Conservation (phyloP, 2,797 vertebrate species). For the Acanthurus leucopareius region DNA sequence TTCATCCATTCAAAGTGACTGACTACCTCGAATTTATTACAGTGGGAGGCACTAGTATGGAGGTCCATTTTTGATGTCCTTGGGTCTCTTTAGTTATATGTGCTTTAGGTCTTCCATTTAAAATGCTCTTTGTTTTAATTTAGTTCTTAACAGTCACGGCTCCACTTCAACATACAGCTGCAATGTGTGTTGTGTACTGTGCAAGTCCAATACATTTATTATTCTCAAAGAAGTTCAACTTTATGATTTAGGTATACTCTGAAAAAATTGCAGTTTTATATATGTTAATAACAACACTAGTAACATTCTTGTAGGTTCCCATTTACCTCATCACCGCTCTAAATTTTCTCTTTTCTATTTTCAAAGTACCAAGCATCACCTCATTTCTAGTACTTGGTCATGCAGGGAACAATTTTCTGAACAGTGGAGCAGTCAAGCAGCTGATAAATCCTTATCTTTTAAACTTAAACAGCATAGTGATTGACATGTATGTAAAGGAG, state of each 20-base stretch:
- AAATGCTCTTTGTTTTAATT: slow-evolving; percentile 7
- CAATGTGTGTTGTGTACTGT: not conserved
- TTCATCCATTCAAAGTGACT: not conserved
- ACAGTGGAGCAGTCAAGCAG: slow-evolving; percentile 19
- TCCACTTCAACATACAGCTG: not conserved
- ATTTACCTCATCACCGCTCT: slow-evolving; percentile 17
- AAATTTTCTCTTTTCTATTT: slow-evolving; percentile 9
- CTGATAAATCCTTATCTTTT: slow-evolving; percentile 20
- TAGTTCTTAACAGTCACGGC: slow-evolving; percentile 1
- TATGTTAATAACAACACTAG: not conserved
- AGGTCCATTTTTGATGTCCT: not conserved
- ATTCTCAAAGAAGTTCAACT: too few species aligned
- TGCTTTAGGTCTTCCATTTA: not conserved
- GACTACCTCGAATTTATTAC: not conserved
- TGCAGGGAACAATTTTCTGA: slow-evolving; percentile 28
- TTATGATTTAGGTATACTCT: not conserved
- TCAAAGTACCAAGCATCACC: not conserved
- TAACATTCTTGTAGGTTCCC: not conserved
- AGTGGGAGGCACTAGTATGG: not conserved
- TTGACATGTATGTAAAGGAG: slow-evolving; percentile 13
- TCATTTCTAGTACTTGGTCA: slow-evolving; percentile 30
- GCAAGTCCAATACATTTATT: not conserved
- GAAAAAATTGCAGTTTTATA: not conserved
- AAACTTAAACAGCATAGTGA: slow-evolving; percentile 15
- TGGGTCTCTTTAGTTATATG: not conserved